Base-by-base conservation (phyloP, 2,113 vertebrate species). In the Dipodomys merriami region DNA sequence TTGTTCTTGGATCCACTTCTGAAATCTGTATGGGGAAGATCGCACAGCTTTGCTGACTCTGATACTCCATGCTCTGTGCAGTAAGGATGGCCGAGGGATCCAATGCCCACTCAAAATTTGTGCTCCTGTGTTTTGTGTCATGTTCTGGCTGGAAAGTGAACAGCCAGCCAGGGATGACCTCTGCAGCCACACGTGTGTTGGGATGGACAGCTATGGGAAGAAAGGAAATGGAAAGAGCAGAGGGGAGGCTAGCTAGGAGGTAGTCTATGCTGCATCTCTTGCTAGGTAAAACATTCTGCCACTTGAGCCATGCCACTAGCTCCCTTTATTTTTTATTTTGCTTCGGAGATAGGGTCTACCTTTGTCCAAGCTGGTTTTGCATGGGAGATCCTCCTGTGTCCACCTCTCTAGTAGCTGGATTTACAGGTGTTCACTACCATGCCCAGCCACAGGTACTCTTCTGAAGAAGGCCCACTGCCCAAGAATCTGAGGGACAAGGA, bases 1-100 rank as follows among this genome's bases (percentile, higher is more conserved):
- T 94, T 96, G 73, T 94, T 94, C 78, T 71, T n/a, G 29, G 18
- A 35, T 16, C 27, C 39, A 20, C 57, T 84, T 76, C 53, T 62
- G 27, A 33, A 35, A 0, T 78, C 71, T 49, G n/a, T 46, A 25
- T 20, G 33, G 83, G 77, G 77, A 89, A 73, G 16, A 8, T 1
- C 39, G 60, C 11, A 6, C 19, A 13, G 30, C 39, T n/a, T 53
- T n/a, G 33, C 25, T 64, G 62, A 4, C 44, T 27, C 89, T 85
- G 35, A 53, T 60, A 33, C 77, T 57, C 30, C 27, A 9, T 46
- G 76, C 57, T 62, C 49, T 12, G 44, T 18, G 13, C 6, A 67
- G 12, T 60, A 12, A 1, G 10, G 1, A 6, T 68, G 64, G 62
- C 90, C 1, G 23, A 60, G 39, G 33, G 25, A 11, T 76, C 84